Conservation (phyloP, 2,888 invertebrate species). For the Masnerella sp. region DNA sequence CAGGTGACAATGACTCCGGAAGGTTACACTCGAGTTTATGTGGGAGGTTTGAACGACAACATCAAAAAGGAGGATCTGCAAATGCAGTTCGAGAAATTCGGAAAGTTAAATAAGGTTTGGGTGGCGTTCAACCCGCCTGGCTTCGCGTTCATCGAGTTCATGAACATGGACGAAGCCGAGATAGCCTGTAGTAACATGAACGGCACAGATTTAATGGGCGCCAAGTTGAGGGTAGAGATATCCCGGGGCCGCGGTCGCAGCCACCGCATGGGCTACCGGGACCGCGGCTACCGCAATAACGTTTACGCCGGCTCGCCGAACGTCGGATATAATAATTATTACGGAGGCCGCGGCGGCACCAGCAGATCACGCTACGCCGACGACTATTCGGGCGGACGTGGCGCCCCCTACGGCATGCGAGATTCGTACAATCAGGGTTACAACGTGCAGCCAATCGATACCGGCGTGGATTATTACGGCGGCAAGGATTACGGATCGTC, state of each 20-base stretch:
- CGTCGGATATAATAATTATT: slow-evolving; percentile 77
- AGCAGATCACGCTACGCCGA: slow-evolving; percentile 76
- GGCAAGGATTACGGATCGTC: slow-evolving; percentile 77
- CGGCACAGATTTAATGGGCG: slow-evolving; percentile 91
- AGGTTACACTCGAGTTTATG: slow-evolving; percentile 87
- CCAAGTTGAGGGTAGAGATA: slow-evolving; percentile 92
- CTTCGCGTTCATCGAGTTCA: slow-evolving; percentile 96
- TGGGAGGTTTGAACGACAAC: slow-evolving; percentile 92
- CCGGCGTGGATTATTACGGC: slow-evolving; percentile 72
- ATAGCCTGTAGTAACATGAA: slow-evolving; percentile 93
- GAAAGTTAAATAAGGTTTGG: slow-evolving; percentile 95
- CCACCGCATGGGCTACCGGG: slow-evolving; percentile 82
- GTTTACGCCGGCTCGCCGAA: slow-evolving; percentile 78
- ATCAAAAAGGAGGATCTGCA: slow-evolving; percentile 95
- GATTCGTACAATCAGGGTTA: slow-evolving; percentile 74
- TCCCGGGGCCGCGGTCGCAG: slow-evolving; percentile 88
- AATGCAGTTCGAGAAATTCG: slow-evolving; percentile 93
- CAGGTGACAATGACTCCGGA: slow-evolving; percentile 74
- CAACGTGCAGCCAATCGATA: slow-evolving; percentile 71
- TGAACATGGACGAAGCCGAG: slow-evolving; percentile 92
- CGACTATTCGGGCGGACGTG: slow-evolving; percentile 74
- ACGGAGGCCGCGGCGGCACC: slow-evolving; percentile 79
- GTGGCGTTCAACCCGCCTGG: slow-evolving; percentile 96
- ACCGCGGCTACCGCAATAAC: slow-evolving; percentile 77
- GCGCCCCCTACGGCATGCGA: slow-evolving; percentile 74